A percentile compares a stretch with the other conserved stretches of the same genome.
Evolutionary conservation across 53 echinoderm and acorn worm species (phyloP).

Genomic region (Echinarachnius parma): DNA sequence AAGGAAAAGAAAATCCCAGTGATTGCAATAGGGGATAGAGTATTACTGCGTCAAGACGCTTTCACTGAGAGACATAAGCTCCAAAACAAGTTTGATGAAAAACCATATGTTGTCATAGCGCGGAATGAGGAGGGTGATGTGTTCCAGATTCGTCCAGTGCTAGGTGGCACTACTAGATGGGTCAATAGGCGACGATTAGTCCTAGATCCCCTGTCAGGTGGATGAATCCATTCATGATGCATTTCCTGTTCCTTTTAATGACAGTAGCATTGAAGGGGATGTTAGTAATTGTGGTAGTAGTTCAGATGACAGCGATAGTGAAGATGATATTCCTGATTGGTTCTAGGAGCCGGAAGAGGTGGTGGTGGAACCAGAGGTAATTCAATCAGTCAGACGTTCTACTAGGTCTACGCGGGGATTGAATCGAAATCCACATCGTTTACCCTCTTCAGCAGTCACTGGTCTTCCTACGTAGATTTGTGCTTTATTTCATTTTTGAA

Average conservation of each 20-base stretch:
- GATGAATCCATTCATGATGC: background rate
- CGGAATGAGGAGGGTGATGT: constrained; percentile 4
- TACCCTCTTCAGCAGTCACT: too few species aligned
- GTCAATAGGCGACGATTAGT: constrained; percentile 10
- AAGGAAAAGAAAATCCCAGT: background rate
- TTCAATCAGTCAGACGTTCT: background rate
- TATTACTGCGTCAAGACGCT: background rate
- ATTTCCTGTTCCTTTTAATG: background rate
- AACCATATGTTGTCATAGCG: background rate
- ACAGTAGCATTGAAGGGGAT: background rate
- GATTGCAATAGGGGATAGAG: constrained; percentile 5
- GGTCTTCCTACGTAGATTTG: too few species aligned
- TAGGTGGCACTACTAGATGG: constrained; percentile 2
- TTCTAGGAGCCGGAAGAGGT: background rate
- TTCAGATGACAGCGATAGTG: background rate
- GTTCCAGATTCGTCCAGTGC: background rate
- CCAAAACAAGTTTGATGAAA: background rate
- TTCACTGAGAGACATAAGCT: constrained; percentile 28
- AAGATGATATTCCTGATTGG: background rate
- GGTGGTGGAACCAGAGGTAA: background rate
- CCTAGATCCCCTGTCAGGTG: constrained; percentile 3
- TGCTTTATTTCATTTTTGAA: too few species aligned
- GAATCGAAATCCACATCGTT: too few species aligned
- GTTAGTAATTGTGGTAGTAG: background rate
- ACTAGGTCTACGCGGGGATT: background rate